These are phyloP conservation scores for Indri indri DNA, from an alignment of 2,113 vertebrate genomes.

Conservation along the genomic window DNA sequence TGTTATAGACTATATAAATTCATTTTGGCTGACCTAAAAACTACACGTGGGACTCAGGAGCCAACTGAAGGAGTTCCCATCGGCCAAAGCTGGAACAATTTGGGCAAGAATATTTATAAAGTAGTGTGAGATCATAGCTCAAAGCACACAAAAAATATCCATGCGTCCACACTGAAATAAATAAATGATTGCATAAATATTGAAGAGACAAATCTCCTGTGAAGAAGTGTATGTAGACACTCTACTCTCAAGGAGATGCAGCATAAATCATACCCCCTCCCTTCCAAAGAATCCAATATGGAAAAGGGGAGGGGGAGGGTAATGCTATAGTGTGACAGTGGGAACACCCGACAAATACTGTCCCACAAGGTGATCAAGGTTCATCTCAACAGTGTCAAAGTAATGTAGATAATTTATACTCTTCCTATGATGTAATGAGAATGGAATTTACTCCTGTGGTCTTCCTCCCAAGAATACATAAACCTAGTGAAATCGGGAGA, in stretches of 20 bases:
- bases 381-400: too few species aligned
- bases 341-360: neutral
- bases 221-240: neutral
- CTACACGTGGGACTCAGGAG: neutral
- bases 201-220: neutral
- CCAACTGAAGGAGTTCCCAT: neutral
- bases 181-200: neutral
- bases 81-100: neutral
- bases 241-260: neutral
- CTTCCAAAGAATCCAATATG: neutral
- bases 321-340: too few species aligned
- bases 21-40: neutral
- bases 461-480: neutral
- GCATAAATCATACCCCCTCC: too few species aligned
- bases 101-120: neutral
- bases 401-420: rapidly evolving
- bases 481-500: neutral
- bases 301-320: neutral
- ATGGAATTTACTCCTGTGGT: neutral
- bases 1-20: neutral
- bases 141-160: neutral
- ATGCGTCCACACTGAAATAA: neutral
- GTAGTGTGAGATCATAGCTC: neutral
- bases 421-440: neutral
- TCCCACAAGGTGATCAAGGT: neutral